Conservation (phyloP, 2,113 vertebrate species). For the Lichenostomus cassidix region DNA sequence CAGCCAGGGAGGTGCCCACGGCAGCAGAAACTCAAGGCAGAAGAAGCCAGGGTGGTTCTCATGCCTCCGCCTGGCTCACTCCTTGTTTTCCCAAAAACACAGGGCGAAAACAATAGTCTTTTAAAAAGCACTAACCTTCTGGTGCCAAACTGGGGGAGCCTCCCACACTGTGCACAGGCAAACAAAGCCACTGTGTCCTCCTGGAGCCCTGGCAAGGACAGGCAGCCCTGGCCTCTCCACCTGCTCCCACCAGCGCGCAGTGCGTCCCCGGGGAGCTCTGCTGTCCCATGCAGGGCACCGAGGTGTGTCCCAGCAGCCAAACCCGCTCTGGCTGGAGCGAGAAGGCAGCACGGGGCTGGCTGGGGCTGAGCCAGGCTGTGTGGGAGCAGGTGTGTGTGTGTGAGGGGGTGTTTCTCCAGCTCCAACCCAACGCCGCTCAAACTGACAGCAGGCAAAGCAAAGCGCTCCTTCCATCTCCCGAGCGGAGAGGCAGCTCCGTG, state of each 20-base stretch:
- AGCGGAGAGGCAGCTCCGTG: not conserved
- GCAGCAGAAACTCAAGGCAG: not conserved
- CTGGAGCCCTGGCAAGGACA: not conserved
- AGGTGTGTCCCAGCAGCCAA: not conserved
- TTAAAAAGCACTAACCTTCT: not conserved
- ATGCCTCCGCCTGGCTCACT: not conserved
- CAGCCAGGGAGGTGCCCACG: not conserved
- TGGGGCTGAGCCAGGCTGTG: not conserved
- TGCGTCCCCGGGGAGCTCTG: rapidly evolving
- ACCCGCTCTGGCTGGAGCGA: rapidly evolving
- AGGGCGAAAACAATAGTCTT: not conserved
- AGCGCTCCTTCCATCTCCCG: not conserved
- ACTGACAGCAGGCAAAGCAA: not conserved
- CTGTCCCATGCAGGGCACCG: not conserved
- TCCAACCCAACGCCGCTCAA: not conserved
- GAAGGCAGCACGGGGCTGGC: rapidly evolving
- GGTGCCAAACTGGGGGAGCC: constrained; percentile 12
- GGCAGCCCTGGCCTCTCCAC: not conserved
- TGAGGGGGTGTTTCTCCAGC: not conserved
- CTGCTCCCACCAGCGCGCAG: not conserved
- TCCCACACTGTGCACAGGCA: not conserved
- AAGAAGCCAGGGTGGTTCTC: not conserved
- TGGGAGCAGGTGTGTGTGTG: not conserved
- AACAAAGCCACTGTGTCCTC: not conserved
- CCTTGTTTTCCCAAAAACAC: not conserved